Base-by-base conservation (phyloP, 1,140 invertebrate species). In the Euwallacea fornicatus region DNA sequence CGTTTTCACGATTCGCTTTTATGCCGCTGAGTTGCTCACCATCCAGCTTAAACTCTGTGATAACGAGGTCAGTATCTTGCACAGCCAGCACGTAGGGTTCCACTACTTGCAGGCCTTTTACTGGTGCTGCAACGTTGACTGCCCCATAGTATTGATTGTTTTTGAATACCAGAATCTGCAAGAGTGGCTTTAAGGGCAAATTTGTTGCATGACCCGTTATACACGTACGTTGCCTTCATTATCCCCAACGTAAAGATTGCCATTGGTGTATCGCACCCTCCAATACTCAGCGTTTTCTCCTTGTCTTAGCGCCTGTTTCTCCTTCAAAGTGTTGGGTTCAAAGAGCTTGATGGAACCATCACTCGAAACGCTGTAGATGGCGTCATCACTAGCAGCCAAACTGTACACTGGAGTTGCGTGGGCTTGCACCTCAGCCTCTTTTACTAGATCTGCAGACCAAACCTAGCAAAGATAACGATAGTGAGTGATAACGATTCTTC, bases 311-410 rank as follows among this genome's bases (percentile, higher is more conserved):
- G 73, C 77, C 16, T 71, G 71, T 69, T 79, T 81, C 6, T 75
- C 64, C 69, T 78, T 63, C 33, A 79, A 72, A n/a, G 77, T 79
- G 44, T 79, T 78, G 2, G 82, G 67, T 41, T 78, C 75, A 82
- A 83, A 84, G 1, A 79, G 71, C 71, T 84, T 83, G 2, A 85
- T 76, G 10, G 81, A 81, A 7, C 82, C 82, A 74, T 85, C 83
- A 73, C 82, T 85, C 0, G 83, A 84, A 72, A 81, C 83, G 6
- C 83, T 82, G 70, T 84, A 85, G 0, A 85, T 58, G 54, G 75
- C 80, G 44, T 82, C 76, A 7, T 80, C 78, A 21, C 73, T 69
- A 0, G 78, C 78, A 7, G 81, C 79, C 16, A 84, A 16, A 62
- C 76, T 76, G 73, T 79, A 84, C 6, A 85, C 79, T 41, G 81